Base-by-base conservation (phyloP, 2,797 vertebrate genomes). In the Scleropages formosus region DNA sequence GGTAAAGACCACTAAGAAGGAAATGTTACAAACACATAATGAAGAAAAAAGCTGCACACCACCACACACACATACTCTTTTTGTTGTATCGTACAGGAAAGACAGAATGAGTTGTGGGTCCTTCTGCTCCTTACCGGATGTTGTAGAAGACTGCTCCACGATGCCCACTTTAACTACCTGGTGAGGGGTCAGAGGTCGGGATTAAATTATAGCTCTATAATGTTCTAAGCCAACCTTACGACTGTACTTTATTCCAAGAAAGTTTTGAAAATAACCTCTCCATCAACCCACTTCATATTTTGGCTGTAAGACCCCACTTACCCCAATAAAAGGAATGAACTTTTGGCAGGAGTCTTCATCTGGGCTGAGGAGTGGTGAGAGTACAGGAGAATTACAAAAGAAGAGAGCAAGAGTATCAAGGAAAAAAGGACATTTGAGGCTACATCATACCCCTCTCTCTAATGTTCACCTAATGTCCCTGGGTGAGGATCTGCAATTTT, bases 341-440 rank as follows among this genome's bases (percentile, higher is more conserved):
- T 98, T 98, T 91, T 99, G 97, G 8, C 96, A 96, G 0, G 97
- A 97, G 82, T 99, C 97, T 88, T 98, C 97, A 0, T 98, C 95
- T 1, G 96, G 96, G 90, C 97, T 99, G 87, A 74, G 84, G 53
- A 27, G 76, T 24, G 24, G 16, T 12, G 3, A 24, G 18, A 51
- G 31, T 22, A 47, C 53, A 62, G 20, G 59, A 22, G 4, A 46
- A 24, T 22, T 62, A 62, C 24, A 65, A 26, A 63, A 51, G 49
- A 59, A 60, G 7, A 46, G 51, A 11, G n/a, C n/a, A 31, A 27
- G 60, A 61, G 15, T 8, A 44, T 39, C 59, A 56, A 39, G 56
- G 20, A 11, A 70, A 27, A 64, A 20, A n/a, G 16, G 22, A 62
- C 39, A 47, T 59, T 9, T 44, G 27, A 72, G 26, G 15, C 10